A percentile compares a stretch with the other conserved stretches of the same genome.
phyloP scores from a whole-genome alignment of 2,113 vertebrate species.

The Nannospalax galili region DNA sequence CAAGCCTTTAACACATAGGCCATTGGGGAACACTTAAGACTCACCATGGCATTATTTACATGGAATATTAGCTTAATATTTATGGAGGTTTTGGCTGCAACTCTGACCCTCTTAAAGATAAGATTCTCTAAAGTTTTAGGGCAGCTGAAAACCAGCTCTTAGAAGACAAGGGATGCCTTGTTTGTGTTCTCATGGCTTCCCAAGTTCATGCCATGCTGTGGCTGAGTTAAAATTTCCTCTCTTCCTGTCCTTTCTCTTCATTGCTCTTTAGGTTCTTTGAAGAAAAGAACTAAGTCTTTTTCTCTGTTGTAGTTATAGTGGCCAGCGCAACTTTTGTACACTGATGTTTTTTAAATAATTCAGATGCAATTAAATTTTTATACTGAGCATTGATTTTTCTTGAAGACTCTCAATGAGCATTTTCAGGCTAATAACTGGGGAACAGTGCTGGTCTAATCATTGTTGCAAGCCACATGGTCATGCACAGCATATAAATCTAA shows the following conservation, averaged over 20 bases:
- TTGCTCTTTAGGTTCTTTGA: not conserved
- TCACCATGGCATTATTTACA: not conserved
- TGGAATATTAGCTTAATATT: slow-evolving; percentile 50
- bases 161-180: not conserved
- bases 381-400: not conserved
- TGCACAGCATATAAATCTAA: too few species aligned
- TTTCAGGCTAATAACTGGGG: not conserved
- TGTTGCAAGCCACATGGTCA: not conserved
- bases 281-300: not conserved
- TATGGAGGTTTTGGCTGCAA: not conserved
- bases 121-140: not conserved
- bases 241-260: not conserved
- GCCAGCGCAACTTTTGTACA: not conserved
- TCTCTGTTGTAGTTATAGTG: not conserved
- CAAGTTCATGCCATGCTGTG: not conserved
- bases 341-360: not conserved
- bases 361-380: not conserved
- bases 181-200: not conserved
- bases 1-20: too few species aligned
- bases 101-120: not conserved
- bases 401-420: not conserved
- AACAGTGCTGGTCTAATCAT: not conserved
- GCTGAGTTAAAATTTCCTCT: not conserved
- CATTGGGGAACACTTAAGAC: not conserved
- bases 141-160: slow-evolving; percentile 25